A percentile compares a stretch with the other conserved stretches of the same genome.
phyloP scores from a whole-genome alignment of 2,888 invertebrate species.

The Carpatolechia fugitivella region DNA sequence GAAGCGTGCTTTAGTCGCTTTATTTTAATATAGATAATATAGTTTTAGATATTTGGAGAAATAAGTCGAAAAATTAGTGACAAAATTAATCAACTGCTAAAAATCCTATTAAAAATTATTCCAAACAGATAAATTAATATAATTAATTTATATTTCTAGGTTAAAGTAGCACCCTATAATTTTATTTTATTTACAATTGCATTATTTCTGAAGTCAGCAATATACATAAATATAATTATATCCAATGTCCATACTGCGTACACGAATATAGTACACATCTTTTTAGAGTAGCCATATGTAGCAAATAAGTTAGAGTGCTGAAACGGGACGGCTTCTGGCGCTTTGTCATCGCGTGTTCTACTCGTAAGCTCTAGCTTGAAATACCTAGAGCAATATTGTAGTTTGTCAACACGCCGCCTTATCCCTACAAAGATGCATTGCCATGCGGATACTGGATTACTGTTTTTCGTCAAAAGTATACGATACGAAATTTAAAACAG shows the following conservation, averaged over 20 bases:
- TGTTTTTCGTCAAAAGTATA: conserved; percentile 6
- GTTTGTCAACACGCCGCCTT: conserved; percentile 33
- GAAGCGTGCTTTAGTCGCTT: too few species aligned
- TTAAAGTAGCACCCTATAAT: too few species aligned
- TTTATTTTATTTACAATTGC: too few species aligned
- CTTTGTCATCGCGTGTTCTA: conserved; percentile 45
- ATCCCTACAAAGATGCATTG: conserved; percentile 29
- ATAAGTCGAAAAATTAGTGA: too few species aligned
- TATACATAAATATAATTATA: too few species aligned
- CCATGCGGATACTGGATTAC: conserved; percentile 22
- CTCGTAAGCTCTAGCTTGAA: conserved; percentile 40
- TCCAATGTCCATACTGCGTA: neutral
- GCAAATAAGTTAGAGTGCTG: conserved; percentile 37
- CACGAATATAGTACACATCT: conserved; percentile 7
- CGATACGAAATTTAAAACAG: neutral
- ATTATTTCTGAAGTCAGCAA: too few species aligned
- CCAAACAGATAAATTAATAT: too few species aligned
- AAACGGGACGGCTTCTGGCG: conserved; percentile 34
- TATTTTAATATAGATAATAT: too few species aligned
- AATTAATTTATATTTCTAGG: too few species aligned
- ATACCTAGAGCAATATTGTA: conserved; percentile 36
- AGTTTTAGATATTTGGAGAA: too few species aligned
- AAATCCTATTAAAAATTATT: too few species aligned
- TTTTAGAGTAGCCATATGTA: conserved; percentile 16
- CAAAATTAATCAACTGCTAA: too few species aligned